These are phyloP conservation scores for Pangasius macronema DNA, from an alignment of 2,797 vertebrate genomes.

Conservation along the genomic window DNA sequence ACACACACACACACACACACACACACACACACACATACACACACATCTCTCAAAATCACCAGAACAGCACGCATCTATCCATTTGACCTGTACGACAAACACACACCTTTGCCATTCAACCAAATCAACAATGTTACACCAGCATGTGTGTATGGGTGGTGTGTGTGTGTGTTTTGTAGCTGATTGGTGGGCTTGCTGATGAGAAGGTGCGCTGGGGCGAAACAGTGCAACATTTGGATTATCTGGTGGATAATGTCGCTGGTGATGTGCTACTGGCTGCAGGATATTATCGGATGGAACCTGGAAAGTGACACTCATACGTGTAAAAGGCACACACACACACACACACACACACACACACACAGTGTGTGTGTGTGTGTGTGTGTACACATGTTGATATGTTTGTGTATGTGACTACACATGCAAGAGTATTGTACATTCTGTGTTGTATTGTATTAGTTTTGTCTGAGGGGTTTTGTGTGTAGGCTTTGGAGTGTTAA, in stretches of 20 bases:
- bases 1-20: neutral
- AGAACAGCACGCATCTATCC: neutral
- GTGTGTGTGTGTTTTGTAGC: slow-evolving; percentile 66
- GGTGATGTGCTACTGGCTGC: slow-evolving; percentile 86
- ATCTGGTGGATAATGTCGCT: slow-evolving; percentile 81
- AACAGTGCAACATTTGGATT: slow-evolving; percentile 81
- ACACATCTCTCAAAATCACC: neutral
- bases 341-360: no score
- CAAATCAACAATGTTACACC: neutral
- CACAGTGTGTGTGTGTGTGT: neutral
- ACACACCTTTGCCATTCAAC: neutral
- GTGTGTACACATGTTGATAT: neutral
- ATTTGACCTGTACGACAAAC: neutral
- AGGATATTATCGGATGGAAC: no score
- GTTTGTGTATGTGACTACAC: neutral
- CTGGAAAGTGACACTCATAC: no score
- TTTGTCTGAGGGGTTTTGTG: neutral
- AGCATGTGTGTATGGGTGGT: neutral
- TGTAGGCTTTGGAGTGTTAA: neutral
- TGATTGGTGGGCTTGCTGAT: slow-evolving; percentile 86
- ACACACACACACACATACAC: neutral
- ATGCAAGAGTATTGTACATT: neutral
- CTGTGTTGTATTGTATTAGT: neutral
- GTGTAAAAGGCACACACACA: no score
- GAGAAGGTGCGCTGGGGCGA: slow-evolving; percentile 89